Base-by-base conservation (phyloP, 1,140 invertebrate genomes). In the Pogonomyrmex californicus region DNA sequence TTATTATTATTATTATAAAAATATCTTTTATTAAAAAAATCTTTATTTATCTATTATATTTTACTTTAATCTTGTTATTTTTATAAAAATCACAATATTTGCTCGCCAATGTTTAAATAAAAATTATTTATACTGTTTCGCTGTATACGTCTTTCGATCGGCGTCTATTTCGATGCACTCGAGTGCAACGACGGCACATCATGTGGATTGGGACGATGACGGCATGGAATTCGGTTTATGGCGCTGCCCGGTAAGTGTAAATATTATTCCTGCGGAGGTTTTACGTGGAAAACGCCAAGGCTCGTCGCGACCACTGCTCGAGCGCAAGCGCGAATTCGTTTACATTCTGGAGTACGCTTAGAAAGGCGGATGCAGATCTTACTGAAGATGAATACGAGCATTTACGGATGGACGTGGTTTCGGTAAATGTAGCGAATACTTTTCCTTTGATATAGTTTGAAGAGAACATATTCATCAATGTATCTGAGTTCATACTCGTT, bases 251-350 rank as follows among this genome's bases (percentile, higher is more conserved):
- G 78, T 47, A 17, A 47, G 51, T 17, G 81, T 83, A 75, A 83
- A 83, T 83, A 83, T 83, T 83, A 83, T 83, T 85, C 9, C 47
- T 54, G 33, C 47, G 36, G 14, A 60, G 49, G 14, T 78, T 85
- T 51, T 54, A 33, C 30, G 82, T 9, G 33, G 49, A 85, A 62
- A 47, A 62, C 23, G 23, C 5, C 47, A 70, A 54, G 66, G 63
- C 23, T 30, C 63, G 36, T 47, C 23, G n/a, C 36, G 9, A 81
- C 63, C 65, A 81, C 36, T 56, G 63, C 23, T 30, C 30, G 41
- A 30, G 44, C 23, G 44, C 30, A 23, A 30, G 44, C 23, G 5
- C 44, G 12, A 68, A 33, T 47, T 68, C 33, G 30, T 66, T 47
- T 54, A 56, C 38, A 38, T 9, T 49, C 56, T 62, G 56, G 17